These are phyloP conservation scores for Menura novaehollandiae DNA, from an alignment of 2,113 vertebrate species.

Conservation along the genomic window DNA sequence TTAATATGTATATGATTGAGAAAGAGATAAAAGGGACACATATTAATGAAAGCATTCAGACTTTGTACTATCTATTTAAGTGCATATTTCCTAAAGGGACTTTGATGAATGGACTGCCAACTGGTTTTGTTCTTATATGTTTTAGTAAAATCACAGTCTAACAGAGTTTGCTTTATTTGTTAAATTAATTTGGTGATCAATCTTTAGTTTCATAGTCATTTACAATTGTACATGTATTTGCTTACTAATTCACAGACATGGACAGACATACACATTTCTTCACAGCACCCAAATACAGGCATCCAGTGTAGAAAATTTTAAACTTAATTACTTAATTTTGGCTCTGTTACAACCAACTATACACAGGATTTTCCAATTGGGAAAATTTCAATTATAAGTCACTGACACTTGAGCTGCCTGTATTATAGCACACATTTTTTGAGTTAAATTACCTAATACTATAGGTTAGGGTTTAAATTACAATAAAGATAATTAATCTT, in stretches of 20 bases:
- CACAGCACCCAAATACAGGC: neutral
- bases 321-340: neutral
- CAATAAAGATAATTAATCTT: neutral
- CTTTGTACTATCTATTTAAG: neutral
- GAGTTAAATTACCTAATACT: neutral
- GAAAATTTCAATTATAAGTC: conserved; percentile 11
- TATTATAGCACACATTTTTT: neutral
- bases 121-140: conserved; percentile 12
- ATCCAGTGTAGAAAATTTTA: neutral
- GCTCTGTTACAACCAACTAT: neutral
- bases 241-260: neutral
- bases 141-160: conserved; percentile 19
- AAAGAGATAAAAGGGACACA: neutral
- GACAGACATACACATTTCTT: neutral
- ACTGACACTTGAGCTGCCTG: neutral
- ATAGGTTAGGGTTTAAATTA: neutral
- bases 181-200: conserved; percentile 7
- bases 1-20: neutral
- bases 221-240: neutral
- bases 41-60: neutral
- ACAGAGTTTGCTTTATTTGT: neutral
- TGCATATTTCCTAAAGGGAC: neutral
- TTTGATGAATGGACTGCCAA: conserved; percentile 26
- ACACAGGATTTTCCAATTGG: neutral
- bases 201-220: neutral